A percentile compares a stretch with the other conserved stretches of the same genome.
These are phyloP conservation scores for Pteronura brasiliensis DNA, from an alignment of 2,113 vertebrate species.

Conservation along the genomic window DNA sequence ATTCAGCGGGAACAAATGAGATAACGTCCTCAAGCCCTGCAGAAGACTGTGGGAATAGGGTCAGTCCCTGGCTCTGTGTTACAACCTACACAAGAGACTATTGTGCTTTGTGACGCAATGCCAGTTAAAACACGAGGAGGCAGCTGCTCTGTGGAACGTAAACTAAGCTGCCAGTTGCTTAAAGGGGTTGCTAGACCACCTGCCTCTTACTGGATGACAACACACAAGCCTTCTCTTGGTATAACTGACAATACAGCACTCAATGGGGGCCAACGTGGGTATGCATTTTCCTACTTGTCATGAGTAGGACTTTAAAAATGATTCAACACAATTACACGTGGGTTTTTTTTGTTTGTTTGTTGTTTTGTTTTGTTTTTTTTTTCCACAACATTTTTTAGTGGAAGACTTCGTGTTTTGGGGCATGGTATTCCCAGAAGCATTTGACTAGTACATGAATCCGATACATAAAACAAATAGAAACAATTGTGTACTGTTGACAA, in stretches of 20 bases:
- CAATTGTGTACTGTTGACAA: not conserved
- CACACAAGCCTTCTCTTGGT: not conserved
- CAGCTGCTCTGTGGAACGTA: slow-evolving; percentile 21
- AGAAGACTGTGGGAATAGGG: not conserved
- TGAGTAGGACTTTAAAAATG: not conserved
- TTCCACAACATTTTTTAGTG: not conserved
- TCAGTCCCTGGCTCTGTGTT: not conserved
- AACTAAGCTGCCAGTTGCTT: slow-evolving; percentile 30
- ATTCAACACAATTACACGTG: not conserved
- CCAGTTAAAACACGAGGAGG: slow-evolving; percentile 10
- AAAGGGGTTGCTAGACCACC: not conserved
- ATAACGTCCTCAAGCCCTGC: not conserved
- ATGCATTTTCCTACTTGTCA: not conserved
- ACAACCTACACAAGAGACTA: slow-evolving; percentile 13
- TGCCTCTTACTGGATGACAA: slow-evolving; percentile 10
- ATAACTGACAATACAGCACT: not conserved
- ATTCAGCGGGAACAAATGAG: not conserved
- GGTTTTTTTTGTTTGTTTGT: too few relatives aligned
- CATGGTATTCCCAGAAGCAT: not conserved
- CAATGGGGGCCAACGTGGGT: not conserved
- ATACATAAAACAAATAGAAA: slow-evolving; percentile 17
- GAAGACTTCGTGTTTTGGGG: not conserved
- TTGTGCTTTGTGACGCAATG: not conserved
- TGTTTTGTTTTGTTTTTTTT: not conserved
- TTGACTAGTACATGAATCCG: not conserved